Percentiles rank a stretch among this genome's conserved stretches.
phyloP scores from a whole-genome alignment of 2,888 invertebrate genomes.

The Noctua pronuba region DNA sequence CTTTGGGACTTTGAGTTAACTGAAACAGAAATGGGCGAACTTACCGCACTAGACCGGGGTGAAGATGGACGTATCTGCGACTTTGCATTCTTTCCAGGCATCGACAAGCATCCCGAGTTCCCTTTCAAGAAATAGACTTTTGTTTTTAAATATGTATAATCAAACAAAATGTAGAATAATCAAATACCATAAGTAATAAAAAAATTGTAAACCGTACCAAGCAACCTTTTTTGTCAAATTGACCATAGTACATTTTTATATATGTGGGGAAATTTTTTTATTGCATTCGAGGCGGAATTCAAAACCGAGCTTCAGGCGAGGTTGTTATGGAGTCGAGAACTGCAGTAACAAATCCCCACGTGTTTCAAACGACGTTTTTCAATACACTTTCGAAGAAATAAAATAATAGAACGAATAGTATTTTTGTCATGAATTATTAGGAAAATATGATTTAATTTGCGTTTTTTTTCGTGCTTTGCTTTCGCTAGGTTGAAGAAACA shows the following conservation, averaged over 20 bases:
- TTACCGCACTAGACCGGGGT: constrained; percentile 92
- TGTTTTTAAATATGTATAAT: constrained; percentile 4
- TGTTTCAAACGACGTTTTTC: too few relatives aligned
- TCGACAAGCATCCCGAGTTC: constrained; percentile 93
- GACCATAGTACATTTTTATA: not conserved
- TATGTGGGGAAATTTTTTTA: too few relatives aligned
- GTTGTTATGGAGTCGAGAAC: too few relatives aligned
- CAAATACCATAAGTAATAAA: constrained; percentile 11
- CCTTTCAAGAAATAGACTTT: constrained; percentile 90
- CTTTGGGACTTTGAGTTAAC: constrained; percentile 93
- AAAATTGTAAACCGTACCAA: not conserved
- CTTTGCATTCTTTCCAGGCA: constrained; percentile 92
- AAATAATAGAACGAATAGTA: too few relatives aligned
- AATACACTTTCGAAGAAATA: too few relatives aligned
- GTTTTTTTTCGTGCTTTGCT: too few relatives aligned
- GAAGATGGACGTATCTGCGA: constrained; percentile 92
- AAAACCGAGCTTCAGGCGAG: too few relatives aligned
- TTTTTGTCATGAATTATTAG: too few relatives aligned
- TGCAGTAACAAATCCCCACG: too few relatives aligned
- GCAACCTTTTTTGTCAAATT: not conserved
- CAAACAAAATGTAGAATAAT: constrained; percentile 28
- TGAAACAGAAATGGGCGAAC: constrained; percentile 90
- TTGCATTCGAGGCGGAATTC: too few relatives aligned
- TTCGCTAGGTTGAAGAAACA: too few relatives aligned
- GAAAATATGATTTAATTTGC: too few relatives aligned